Conservation (phyloP, 2,113 vertebrate genomes). For the Orientallactaga bullata region DNA sequence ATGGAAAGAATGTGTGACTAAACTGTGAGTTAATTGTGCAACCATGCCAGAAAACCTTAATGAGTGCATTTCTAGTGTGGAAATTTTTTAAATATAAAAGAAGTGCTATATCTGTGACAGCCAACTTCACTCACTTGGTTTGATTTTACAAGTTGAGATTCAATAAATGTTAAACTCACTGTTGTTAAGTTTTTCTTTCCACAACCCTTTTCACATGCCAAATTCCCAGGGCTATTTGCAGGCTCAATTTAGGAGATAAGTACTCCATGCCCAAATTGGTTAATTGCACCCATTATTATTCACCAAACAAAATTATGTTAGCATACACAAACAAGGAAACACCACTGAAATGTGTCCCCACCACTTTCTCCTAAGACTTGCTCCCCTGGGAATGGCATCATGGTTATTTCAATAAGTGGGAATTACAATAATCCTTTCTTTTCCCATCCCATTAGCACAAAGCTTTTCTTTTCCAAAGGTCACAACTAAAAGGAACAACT, state of each 20-base stretch:
- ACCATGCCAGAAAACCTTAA: conserved; percentile 43
- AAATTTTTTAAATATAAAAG: neutral
- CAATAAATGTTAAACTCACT: conserved; percentile 1
- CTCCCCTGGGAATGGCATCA: conserved; percentile 20
- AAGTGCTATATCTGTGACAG: neutral
- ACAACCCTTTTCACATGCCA: conserved; percentile 40
- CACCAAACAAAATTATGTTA: conserved; percentile 59
- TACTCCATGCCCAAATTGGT: conserved; percentile 40
- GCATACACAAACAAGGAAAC: neutral
- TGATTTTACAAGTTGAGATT: conserved; percentile 35
- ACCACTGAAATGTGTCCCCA: neutral
- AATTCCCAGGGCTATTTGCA: conserved; percentile 39
- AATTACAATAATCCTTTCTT: conserved; percentile 48
- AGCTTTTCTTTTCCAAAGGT: conserved; percentile 61
- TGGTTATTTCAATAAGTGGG: conserved; percentile 64
- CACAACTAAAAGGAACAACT: conserved; percentile 52
- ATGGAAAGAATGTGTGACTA: neutral
- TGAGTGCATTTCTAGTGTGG: conserved; percentile 33
- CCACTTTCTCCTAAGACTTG: conserved; percentile 9
- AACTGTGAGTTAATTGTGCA: conserved; percentile 60
- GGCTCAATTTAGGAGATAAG: conserved; percentile 47
- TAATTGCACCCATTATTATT: conserved; percentile 64
- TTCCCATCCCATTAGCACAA: conserved; percentile 22
- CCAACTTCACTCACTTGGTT: conserved; percentile 2
- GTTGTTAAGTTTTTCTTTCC: neutral